A percentile compares a stretch with the other conserved stretches of the same genome.
phyloP scores from a whole-genome alignment of 2,888 invertebrate genomes.

The Spilosoma lubricipeda region DNA sequence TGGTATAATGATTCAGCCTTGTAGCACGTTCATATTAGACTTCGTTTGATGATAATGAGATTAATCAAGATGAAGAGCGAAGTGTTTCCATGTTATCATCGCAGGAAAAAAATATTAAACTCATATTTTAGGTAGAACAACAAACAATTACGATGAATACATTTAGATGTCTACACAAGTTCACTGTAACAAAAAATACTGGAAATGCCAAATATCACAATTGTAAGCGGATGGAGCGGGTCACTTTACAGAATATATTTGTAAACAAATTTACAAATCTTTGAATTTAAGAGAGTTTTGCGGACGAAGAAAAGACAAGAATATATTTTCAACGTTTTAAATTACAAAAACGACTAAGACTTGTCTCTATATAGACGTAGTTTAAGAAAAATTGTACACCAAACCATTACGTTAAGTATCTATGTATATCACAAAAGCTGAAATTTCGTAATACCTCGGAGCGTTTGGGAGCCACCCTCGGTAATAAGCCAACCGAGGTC shows the following conservation, averaged over 20 bases:
- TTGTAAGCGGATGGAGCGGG: neutral
- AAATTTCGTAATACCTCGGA: conserved; percentile 77
- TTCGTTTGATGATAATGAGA: conserved; percentile 16
- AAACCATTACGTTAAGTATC: conserved; percentile 29
- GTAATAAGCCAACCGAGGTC: conserved; percentile 73
- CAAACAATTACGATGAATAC: neutral
- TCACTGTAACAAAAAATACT: neutral
- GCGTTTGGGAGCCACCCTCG: conserved; percentile 67
- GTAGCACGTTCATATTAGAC: conserved; percentile 9
- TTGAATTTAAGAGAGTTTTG: neutral
- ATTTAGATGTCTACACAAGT: neutral
- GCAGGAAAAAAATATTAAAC: neutral
- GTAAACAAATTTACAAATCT: neutral
- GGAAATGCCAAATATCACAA: neutral
- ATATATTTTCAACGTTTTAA: neutral
- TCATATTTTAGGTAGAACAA: neutral
- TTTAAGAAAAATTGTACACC: conserved; percentile 27
- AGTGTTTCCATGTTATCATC: neutral
- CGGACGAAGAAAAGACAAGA: neutral
- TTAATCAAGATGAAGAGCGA: neutral
- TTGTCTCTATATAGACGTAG: neutral
- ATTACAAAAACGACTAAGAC: neutral
- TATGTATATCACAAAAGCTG: conserved; percentile 48
- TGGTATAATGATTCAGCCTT: conserved; percentile 24
- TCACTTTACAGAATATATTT: neutral